phyloP scores from a whole-genome alignment of 2,888 invertebrate species.

The Leptopilina syphax region DNA sequence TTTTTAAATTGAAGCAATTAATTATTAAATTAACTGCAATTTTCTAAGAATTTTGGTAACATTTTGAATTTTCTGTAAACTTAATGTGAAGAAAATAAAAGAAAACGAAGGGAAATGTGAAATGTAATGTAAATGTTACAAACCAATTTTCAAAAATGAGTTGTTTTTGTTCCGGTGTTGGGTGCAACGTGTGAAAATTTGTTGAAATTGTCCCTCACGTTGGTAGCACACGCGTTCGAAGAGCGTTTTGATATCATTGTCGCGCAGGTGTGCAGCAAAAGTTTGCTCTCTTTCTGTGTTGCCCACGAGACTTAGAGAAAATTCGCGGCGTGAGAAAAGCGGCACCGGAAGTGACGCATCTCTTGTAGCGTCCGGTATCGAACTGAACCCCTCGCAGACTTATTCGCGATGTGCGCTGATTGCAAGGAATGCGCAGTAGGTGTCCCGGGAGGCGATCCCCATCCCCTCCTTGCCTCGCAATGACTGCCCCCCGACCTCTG shows the following conservation, averaged over 20 bases:
- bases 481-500: slow-evolving; percentile 13
- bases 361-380: slow-evolving; percentile 56
- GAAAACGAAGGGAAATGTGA: background rate
- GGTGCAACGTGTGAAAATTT: slow-evolving; percentile 14
- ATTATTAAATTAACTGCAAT: no score
- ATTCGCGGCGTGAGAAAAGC: slow-evolving; percentile 45
- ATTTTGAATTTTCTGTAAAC: no score
- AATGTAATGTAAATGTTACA: background rate
- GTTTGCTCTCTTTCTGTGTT: slow-evolving; percentile 26
- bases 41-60: no score
- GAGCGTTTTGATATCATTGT: slow-evolving; percentile 23
- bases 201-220: slow-evolving; percentile 39
- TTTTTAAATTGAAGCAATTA: no score
- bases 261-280: slow-evolving; percentile 32
- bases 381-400: slow-evolving; percentile 53
- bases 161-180: background rate
- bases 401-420: slow-evolving; percentile 56
- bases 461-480: background rate
- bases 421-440: slow-evolving; percentile 57
- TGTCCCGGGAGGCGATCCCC: slow-evolving; percentile 55
- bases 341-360: slow-evolving; percentile 51
- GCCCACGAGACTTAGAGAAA: slow-evolving; percentile 33
- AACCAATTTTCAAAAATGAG: background rate
- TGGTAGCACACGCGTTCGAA: slow-evolving; percentile 26
- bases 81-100: no score